These are phyloP conservation scores for Actias luna DNA, from an alignment of 2,888 invertebrate genomes.

Conservation along the genomic window DNA sequence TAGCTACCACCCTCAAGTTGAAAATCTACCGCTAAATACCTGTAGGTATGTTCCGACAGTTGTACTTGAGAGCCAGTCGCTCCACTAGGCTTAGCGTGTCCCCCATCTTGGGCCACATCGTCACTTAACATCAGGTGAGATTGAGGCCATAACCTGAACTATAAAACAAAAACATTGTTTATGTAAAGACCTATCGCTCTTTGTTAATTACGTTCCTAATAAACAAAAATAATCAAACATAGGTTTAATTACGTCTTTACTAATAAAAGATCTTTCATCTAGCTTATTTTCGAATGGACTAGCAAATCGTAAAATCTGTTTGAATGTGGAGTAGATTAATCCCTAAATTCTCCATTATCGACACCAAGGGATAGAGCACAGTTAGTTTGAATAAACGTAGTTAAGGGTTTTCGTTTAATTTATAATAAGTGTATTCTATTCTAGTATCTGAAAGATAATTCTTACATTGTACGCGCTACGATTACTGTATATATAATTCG, in stretches of 20 bases:
- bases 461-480: not conserved
- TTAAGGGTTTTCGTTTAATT: not conserved
- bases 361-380: not conserved
- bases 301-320: not conserved
- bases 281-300: not conserved
- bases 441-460: not conserved
- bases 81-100: too few species aligned
- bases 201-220: constrained; percentile 1
- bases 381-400: not conserved
- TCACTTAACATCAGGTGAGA: too few species aligned
- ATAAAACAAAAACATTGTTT: not conserved
- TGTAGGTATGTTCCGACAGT: too few species aligned
- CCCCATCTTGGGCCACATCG: too few species aligned
- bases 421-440: not conserved
- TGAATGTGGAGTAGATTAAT: not conserved
- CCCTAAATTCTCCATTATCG: not conserved
- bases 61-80: too few species aligned
- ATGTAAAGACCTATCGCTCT: not conserved
- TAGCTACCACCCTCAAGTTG: too few species aligned
- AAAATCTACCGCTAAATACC: too few species aligned
- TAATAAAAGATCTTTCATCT: not conserved
- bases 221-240: not conserved
- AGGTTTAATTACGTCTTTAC: not conserved
- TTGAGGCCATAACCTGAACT: too few species aligned
- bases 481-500: too few species aligned